Evolutionary conservation across 2,113 vertebrate genomes (phyloP).

Genomic region (Actinemys pallida): DNA sequence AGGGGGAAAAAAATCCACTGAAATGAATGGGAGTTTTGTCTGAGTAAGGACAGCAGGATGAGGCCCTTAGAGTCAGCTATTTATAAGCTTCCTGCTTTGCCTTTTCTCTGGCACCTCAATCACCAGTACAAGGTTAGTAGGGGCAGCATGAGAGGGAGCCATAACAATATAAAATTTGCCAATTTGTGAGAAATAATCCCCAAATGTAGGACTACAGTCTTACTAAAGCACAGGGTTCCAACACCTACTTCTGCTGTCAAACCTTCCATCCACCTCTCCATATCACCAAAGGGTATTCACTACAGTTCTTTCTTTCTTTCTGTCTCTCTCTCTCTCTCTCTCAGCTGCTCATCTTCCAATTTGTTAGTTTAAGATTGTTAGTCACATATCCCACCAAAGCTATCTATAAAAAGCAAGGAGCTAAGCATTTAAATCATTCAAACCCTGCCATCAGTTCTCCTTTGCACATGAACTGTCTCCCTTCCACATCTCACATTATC

Average conservation of each 20-base stretch:
- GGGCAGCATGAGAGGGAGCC: neutral
- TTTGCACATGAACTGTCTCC: neutral
- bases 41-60: neutral
- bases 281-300: neutral
- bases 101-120: slow-evolving; percentile 1
- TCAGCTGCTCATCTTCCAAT: neutral
- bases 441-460: neutral
- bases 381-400: neutral
- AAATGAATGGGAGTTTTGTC: neutral
- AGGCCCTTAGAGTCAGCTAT: neutral
- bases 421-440: neutral
- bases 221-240: neutral
- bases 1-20: neutral
- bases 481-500: neutral
- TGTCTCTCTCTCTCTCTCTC: neutral
- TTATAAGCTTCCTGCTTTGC: neutral
- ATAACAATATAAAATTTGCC: neutral
- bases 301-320: neutral
- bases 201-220: neutral
- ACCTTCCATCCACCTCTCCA: neutral
- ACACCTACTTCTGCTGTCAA: rapidly evolving
- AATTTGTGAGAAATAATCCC: neutral
- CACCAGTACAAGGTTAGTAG: neutral
- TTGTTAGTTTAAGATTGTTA: neutral
- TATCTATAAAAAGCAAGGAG: neutral